Conservation (phyloP, 2,797 vertebrate genomes). For the Chaunax sp. region DNA sequence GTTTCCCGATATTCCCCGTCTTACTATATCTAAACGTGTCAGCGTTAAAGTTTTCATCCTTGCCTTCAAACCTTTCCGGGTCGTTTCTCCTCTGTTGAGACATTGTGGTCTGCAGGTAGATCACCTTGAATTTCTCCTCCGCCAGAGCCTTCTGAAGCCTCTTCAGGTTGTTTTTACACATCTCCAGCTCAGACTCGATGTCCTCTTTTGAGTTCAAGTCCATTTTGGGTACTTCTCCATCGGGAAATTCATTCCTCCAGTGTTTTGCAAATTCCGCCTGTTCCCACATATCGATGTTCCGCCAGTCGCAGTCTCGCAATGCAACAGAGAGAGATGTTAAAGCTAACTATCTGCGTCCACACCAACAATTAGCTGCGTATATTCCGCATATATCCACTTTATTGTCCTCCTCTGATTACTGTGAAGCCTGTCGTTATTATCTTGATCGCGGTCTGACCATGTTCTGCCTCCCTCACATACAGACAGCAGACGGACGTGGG, state of each 20-base stretch:
- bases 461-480: constrained; percentile 17
- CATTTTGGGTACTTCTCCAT: constrained; percentile 87
- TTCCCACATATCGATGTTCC: constrained; percentile 85
- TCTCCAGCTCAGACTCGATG: constrained; percentile 89
- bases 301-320: constrained; percentile 3
- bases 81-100: constrained; percentile 72
- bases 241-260: constrained; percentile 93
- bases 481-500: neutral
- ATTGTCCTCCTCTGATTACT: neutral
- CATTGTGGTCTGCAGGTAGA: constrained; percentile 91
- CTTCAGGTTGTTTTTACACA: constrained; percentile 85
- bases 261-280: constrained; percentile 90
- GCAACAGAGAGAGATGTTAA: neutral
- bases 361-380: constrained; percentile 13
- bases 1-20: constrained; percentile 16
- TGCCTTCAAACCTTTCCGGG: constrained; percentile 42
- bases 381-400: constrained; percentile 18
- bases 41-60: constrained; percentile 69
- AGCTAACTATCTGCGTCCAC: constrained; percentile 19
- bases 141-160: constrained; percentile 88
- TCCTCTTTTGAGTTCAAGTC: constrained; percentile 85
- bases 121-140: constrained; percentile 94
- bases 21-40: constrained; percentile 4
- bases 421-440: neutral
- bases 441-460: constrained; percentile 36